Evolutionary conservation across 2,113 vertebrate genomes (phyloP), one percentile per base, ranked within the genome.

Genomic region (Lethenteron reissneri): DNA sequence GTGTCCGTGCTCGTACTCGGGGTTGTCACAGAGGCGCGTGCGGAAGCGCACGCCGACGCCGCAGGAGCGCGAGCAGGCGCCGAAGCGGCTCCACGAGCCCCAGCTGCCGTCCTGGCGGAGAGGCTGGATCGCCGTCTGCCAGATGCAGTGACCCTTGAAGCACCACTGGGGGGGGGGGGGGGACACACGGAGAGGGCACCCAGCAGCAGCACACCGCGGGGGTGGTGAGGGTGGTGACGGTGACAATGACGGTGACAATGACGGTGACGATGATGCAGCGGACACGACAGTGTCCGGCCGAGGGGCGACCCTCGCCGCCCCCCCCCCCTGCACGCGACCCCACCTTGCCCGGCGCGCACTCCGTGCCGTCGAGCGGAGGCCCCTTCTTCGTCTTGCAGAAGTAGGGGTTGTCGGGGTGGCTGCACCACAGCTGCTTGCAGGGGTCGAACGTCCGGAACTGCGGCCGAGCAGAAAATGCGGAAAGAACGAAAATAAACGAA

Each of bases 301-400:
- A 41, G 25, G 25, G 25, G 25, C 25, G 25, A 41, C 25, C 25
- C 60, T 4, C 71, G 13, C 9, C 8, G 12, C 15, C 2, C 71
- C 57, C 15, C 7, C 4, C 57, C n/a, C 17, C 15, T 11, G 12
- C 10, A 14, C 1, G 2, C 1, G 70, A 41, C 77, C 82, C 80
- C 78, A 97, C 94, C 77, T 99, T 96, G 62, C 89, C 89, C 17
- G 86, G 80, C 15, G 87, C 85, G 73, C 94, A 99, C 71, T 99
- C 92, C 0, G 92, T 99, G 10, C 92, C 92, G 2, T 99, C 94
- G 0, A 99, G 85, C 0, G 94, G 94, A 1, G 94, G 94, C 0
- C 94, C 92, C n/a, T 99, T 99, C 81, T 99, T 99, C 19, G 94
- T 99, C 76, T 99, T 99, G 76, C 94, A 99, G 79, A 99, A 99